These are phyloP conservation scores for Hydroisotoma schaefferi DNA, from an alignment of 2,888 invertebrate species.

Conservation along the genomic window DNA sequence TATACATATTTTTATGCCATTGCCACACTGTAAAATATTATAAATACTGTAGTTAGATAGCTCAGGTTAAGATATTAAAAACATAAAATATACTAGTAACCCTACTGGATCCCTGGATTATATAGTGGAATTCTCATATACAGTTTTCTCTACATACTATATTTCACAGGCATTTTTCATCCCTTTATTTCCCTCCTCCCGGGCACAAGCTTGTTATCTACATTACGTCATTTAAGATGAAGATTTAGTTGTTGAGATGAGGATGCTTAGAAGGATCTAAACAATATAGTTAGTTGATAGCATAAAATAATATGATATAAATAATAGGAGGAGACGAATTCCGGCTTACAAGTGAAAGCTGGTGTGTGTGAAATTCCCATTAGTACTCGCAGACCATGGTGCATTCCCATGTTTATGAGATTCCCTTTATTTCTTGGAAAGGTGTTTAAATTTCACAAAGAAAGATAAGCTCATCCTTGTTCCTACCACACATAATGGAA, in stretches of 20 bases:
- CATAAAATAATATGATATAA: too few relatives aligned
- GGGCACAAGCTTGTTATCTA: conserved; percentile 16
- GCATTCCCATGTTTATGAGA: conserved; percentile 16
- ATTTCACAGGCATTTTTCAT: conserved; percentile 14
- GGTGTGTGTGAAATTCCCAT: conserved; percentile 16
- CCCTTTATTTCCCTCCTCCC: conserved; percentile 9
- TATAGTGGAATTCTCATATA: background rate
- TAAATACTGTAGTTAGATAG: too few relatives aligned
- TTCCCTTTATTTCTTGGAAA: conserved; percentile 14
- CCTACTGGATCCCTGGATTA: background rate
- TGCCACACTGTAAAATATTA: background rate
- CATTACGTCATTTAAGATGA: conserved; percentile 19
- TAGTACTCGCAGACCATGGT: conserved; percentile 11
- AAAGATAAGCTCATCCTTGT: conserved; percentile 13
- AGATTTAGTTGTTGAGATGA: conserved; percentile 11
- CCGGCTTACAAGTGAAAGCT: background rate
- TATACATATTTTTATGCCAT: background rate
- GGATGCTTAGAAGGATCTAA: background rate
- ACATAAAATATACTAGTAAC: too few relatives aligned
- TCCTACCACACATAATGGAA: background rate
- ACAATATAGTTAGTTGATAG: background rate
- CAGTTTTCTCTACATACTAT: background rate
- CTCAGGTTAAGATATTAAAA: too few relatives aligned
- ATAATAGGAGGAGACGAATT: too few relatives aligned
- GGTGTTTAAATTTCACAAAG: conserved; percentile 12